These are phyloP conservation scores for Abscondita cerata DNA, from an alignment of 2,888 invertebrate species.

Conservation along the genomic window DNA sequence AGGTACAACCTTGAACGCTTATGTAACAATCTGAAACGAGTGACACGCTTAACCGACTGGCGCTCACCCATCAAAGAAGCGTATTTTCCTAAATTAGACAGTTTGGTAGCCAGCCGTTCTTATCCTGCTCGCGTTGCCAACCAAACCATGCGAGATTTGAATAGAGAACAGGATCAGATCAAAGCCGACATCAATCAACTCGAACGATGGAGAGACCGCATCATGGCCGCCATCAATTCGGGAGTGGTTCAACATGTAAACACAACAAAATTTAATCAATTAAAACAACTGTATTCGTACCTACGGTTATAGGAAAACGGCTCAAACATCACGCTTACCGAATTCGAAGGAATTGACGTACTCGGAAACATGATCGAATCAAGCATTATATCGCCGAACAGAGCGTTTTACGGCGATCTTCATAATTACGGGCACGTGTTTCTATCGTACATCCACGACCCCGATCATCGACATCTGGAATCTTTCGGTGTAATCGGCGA, in stretches of 20 bases:
- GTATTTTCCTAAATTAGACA: constrained; percentile 86
- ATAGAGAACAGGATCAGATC: constrained; percentile 72
- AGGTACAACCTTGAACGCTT: constrained; percentile 81
- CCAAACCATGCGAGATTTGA: constrained; percentile 66
- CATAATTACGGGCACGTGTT: constrained; percentile 86
- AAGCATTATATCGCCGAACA: constrained; percentile 72
- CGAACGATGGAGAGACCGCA: constrained; percentile 78
- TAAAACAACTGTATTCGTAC: constrained; percentile 10
- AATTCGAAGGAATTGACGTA: constrained; percentile 75
- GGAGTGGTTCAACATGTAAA: constrained; percentile 66
- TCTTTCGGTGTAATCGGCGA: constrained; percentile 84
- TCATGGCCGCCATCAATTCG: constrained; percentile 74
- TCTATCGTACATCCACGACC: constrained; percentile 80
- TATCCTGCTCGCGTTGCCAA: constrained; percentile 76
- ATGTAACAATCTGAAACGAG: constrained; percentile 72
- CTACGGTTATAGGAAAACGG: constrained; percentile 69
- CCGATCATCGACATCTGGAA: constrained; percentile 68
- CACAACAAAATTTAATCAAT: background rate
- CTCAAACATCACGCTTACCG: constrained; percentile 65
- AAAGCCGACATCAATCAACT: constrained; percentile 71
- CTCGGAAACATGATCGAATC: constrained; percentile 84
- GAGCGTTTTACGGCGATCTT: constrained; percentile 75
- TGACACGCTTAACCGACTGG: constrained; percentile 69
- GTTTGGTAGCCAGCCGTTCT: constrained; percentile 74
- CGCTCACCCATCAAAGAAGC: constrained; percentile 75